Evolutionary conservation across 2,888 invertebrate genomes (phyloP).

Genomic region (Xylophagus ater): DNA sequence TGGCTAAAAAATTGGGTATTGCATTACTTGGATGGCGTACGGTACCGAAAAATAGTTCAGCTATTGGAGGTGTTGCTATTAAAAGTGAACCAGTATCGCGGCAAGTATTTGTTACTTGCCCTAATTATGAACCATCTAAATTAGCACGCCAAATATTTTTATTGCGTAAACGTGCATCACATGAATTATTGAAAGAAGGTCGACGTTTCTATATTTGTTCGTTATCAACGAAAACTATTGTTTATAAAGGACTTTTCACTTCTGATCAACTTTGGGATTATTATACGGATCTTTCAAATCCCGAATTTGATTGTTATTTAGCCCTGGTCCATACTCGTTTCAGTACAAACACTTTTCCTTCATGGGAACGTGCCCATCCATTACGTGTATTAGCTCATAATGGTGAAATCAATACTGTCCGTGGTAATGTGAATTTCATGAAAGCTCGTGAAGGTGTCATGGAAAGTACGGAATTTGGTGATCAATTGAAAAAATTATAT

Average conservation of each 20-base stretch:
- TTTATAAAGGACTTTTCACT: slow-evolving; percentile 96
- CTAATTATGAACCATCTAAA: slow-evolving; percentile 34
- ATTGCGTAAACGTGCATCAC: slow-evolving; percentile 85
- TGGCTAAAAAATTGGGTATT: slow-evolving; percentile 71
- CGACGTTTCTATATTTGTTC: slow-evolving; percentile 95
- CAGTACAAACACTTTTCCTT: slow-evolving; percentile 98
- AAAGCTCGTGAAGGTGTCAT: slow-evolving; percentile 97
- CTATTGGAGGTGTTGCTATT: slow-evolving; percentile 84
- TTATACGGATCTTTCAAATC: slow-evolving; percentile 57
- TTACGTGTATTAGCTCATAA: slow-evolving; percentile 89
- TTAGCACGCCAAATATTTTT: slow-evolving; percentile 67
- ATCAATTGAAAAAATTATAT: slow-evolving; percentile 73
- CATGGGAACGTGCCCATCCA: slow-evolving; percentile 98
- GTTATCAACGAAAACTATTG: slow-evolving; percentile 75
- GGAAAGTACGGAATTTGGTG: slow-evolving; percentile 72
- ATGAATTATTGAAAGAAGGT: slow-evolving; percentile 72
- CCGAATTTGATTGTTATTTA: slow-evolving; percentile 84
- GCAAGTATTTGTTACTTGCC: slow-evolving; percentile 79
- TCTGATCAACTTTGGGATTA: slow-evolving; percentile 81
- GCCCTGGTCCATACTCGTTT: slow-evolving; percentile 96
- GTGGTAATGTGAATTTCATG: slow-evolving; percentile 98
- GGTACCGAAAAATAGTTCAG: slow-evolving; percentile 75
- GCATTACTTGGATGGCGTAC: slow-evolving; percentile 88
- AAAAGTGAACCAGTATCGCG: slow-evolving; percentile 93
- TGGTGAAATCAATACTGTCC: slow-evolving; percentile 97